Percentiles rank a stretch among this genome's conserved stretches.
These are phyloP conservation scores for Callospermophilus lateralis DNA, from an alignment of 2,113 vertebrate species.

Conservation along the genomic window DNA sequence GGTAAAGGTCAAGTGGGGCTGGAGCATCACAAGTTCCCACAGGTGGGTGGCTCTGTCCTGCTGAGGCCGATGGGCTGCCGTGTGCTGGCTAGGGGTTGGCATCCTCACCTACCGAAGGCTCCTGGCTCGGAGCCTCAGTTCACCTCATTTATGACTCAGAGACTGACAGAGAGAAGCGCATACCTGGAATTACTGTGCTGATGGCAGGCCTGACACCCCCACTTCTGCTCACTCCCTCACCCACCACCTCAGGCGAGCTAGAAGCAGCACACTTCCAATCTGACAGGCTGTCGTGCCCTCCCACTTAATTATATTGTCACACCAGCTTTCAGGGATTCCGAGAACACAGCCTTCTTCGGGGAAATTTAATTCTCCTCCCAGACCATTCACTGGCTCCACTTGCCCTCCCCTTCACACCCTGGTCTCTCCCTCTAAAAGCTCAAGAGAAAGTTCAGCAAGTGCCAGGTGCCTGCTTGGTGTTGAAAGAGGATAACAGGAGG, in stretches of 20 bases:
- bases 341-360: constrained; percentile 23
- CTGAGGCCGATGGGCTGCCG: neutral
- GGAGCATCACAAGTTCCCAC: neutral
- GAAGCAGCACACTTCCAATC: neutral
- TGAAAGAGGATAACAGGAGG: neutral
- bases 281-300: constrained; percentile 35
- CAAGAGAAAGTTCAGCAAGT: constrained; percentile 29
- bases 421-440: constrained; percentile 21
- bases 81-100: neutral
- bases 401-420: neutral
- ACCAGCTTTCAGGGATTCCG: constrained; percentile 35
- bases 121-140: neutral
- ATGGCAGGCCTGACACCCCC: neutral
- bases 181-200: neutral
- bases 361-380: constrained; percentile 45
- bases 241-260: neutral
- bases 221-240: neutral
- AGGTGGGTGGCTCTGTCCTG: neutral
- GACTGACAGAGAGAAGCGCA: neutral
- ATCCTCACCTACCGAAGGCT: neutral
- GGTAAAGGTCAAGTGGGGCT: neutral
- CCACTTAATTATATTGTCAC: constrained; percentile 68
- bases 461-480: neutral
- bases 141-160: neutral
- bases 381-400: neutral